A percentile compares a stretch with the other conserved stretches of the same genome.
These are phyloP conservation scores for Saccostrea glomerata DNA, from an alignment of 1,140 invertebrate genomes.

Conservation along the genomic window DNA sequence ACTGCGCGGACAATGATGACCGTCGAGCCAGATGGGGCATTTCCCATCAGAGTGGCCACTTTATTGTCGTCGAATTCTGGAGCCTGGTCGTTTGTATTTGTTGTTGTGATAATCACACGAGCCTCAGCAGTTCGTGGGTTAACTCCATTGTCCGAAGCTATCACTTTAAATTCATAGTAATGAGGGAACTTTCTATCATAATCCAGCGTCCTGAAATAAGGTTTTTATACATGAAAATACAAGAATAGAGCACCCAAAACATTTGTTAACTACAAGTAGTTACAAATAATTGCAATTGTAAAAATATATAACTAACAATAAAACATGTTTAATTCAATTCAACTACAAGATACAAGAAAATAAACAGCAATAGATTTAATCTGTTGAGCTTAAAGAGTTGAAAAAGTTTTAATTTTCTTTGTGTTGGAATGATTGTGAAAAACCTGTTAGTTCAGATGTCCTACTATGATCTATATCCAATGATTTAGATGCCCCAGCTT, in stretches of 20 bases:
- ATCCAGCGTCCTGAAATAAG: slow-evolving; percentile 33
- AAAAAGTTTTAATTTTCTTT: too few species aligned
- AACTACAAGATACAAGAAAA: too few species aligned
- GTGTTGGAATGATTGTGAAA: too few species aligned
- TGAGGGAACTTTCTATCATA: slow-evolving; percentile 41
- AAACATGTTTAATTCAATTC: too few species aligned
- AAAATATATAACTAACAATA: too few species aligned
- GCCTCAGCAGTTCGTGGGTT: slow-evolving; percentile 11
- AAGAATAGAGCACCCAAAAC: background rate
- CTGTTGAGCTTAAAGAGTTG: too few species aligned
- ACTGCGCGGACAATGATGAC: slow-evolving; percentile 42
- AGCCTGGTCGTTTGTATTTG: slow-evolving; percentile 42
- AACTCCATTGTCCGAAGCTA: slow-evolving; percentile 38
- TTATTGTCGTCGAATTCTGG: slow-evolving; percentile 44
- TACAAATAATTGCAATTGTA: too few species aligned
- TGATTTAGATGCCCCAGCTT: too few species aligned
- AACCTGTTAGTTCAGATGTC: too few species aligned
- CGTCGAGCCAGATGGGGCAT: background rate
- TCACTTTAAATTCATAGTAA: slow-evolving; percentile 45
- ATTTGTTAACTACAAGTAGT: background rate
- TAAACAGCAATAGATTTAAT: background rate
- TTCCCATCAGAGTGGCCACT: slow-evolving; percentile 40
- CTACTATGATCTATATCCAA: too few species aligned
- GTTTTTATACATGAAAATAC: background rate
- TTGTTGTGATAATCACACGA: slow-evolving; percentile 20